phyloP scores from a whole-genome alignment of 2,888 invertebrate genomes.

The Tachina grossa region DNA sequence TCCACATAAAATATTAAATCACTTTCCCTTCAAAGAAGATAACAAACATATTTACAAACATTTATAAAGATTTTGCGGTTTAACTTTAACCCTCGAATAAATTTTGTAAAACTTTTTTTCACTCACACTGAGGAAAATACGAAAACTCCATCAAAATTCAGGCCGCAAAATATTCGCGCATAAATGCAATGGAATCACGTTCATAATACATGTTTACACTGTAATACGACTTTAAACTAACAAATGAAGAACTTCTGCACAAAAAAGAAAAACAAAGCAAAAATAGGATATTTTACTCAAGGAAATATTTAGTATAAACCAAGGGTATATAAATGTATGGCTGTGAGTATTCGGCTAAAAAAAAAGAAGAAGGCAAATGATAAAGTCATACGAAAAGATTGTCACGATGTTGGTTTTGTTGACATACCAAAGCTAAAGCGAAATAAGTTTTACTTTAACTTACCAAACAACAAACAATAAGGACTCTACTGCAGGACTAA shows the following conservation, averaged over 20 bases:
- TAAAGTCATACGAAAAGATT: slow-evolving; percentile 67
- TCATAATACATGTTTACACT: slow-evolving; percentile 70
- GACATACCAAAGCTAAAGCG: slow-evolving; percentile 61
- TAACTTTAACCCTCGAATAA: slow-evolving; percentile 36
- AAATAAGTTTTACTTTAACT: slow-evolving; percentile 76
- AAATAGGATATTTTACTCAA: slow-evolving; percentile 39
- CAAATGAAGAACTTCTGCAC: slow-evolving; percentile 57
- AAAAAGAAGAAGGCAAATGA: slow-evolving; percentile 19
- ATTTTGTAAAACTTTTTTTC: slow-evolving; percentile 52
- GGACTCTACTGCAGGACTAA: slow-evolving; percentile 11
- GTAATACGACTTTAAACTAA: slow-evolving; percentile 71
- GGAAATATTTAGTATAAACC: slow-evolving; percentile 45
- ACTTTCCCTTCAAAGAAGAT: slow-evolving; percentile 34
- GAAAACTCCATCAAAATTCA: slow-evolving; percentile 79
- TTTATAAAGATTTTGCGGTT: slow-evolving; percentile 55
- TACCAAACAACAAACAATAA: slow-evolving; percentile 46
- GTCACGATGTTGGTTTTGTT: slow-evolving; percentile 64
- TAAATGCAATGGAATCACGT: slow-evolving; percentile 70
- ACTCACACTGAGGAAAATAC: slow-evolving; percentile 22
- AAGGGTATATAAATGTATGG: not conserved
- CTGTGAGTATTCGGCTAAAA: not conserved
- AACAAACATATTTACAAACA: slow-evolving; percentile 43
- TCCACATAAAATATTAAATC: slow-evolving; percentile 13
- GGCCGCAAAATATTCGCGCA: slow-evolving; percentile 76
- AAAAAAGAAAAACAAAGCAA: not conserved